phyloP scores from a whole-genome alignment of 2,888 invertebrate genomes.

The Strigamia crassipes region DNA sequence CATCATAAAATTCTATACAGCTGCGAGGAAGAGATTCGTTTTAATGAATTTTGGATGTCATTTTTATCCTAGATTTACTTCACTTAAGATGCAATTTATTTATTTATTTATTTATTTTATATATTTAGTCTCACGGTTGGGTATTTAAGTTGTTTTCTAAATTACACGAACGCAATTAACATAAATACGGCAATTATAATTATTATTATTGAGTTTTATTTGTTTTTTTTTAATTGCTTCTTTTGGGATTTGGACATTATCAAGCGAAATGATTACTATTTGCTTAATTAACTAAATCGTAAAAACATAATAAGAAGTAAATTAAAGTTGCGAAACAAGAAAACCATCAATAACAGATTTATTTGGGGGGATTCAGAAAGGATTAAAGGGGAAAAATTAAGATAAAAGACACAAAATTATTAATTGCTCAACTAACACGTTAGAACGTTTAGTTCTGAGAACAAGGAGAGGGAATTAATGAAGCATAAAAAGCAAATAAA shows the following conservation, averaged over 20 bases:
- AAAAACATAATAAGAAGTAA: not conserved
- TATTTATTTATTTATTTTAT: too few species aligned
- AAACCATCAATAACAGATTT: not conserved
- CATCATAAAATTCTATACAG: constrained; percentile 21
- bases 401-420: not conserved
- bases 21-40: constrained; percentile 14
- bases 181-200: not conserved
- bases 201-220: not conserved
- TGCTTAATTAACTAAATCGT: not conserved
- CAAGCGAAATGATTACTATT: not conserved
- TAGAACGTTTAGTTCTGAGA: not conserved
- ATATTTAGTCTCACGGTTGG: too few species aligned
- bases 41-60: constrained; percentile 18
- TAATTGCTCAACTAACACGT: not conserved
- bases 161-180: not conserved
- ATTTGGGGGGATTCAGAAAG: not conserved
- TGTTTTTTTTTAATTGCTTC: not conserved
- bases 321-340: not conserved
- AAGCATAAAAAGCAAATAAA: constrained; percentile 20
- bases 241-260: not conserved
- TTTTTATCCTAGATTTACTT: not conserved
- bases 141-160: not conserved
- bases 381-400: not conserved
- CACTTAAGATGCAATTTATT: not conserved
- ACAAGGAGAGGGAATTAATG: not conserved